Conservation (phyloP, 2,113 vertebrate genomes). For the Melanotaenia duboulayi region DNA sequence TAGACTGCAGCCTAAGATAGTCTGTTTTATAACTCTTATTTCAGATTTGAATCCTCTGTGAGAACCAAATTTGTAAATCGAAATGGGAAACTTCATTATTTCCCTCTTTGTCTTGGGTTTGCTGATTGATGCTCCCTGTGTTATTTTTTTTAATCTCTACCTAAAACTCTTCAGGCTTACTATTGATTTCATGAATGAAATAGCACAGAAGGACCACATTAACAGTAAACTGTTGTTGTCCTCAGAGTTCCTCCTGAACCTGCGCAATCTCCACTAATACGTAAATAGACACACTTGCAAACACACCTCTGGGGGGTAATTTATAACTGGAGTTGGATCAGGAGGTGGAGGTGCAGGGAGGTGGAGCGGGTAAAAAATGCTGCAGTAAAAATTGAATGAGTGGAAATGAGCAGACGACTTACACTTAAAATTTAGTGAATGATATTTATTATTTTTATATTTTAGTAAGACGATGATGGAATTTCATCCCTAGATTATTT, state of each 20-base stretch:
- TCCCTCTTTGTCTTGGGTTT: not conserved
- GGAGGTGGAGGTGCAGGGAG: constrained; percentile 22
- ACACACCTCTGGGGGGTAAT: constrained; percentile 48
- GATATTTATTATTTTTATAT: not conserved
- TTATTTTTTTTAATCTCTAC: not conserved
- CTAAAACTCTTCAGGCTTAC: not conserved
- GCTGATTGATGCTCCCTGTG: not conserved
- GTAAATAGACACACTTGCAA: constrained; percentile 17
- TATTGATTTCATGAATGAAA: constrained; percentile 27
- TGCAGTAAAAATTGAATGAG: constrained; percentile 22
- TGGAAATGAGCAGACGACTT: not conserved
- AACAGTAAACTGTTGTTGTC: constrained; percentile 30
- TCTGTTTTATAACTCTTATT: too few relatives aligned
- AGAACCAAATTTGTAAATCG: not conserved
- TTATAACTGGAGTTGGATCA: constrained; percentile 51
- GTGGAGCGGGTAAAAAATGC: constrained; percentile 8
- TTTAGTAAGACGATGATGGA: too few relatives aligned
- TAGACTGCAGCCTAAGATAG: too few relatives aligned
- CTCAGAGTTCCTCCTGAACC: constrained; percentile 37
- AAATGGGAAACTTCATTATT: not conserved
- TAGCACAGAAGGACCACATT: constrained; percentile 14
- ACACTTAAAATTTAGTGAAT: not conserved
- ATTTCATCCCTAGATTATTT: too few relatives aligned
- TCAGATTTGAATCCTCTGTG: not conserved
- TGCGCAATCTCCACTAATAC: constrained; percentile 6